Base-by-base conservation (phyloP, 2,797 vertebrate genomes). In the Trachurus trachurus region DNA sequence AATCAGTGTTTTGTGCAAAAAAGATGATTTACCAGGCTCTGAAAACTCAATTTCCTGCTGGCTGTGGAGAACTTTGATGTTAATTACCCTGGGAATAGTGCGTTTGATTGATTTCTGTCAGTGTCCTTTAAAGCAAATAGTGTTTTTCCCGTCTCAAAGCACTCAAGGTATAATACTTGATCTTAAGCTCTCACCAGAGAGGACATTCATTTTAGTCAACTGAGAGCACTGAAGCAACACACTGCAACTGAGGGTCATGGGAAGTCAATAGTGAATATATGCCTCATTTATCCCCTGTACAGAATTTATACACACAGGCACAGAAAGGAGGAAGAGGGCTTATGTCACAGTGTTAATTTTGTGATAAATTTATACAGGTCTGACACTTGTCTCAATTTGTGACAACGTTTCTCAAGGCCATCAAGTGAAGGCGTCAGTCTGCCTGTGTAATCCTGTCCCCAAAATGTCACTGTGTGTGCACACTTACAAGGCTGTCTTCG, bases 251-350 rank as follows among this genome's bases (percentile, higher is more conserved):
- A 80, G 83, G 83, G 84, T 87, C 87, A 91, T 54, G 42, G 61
- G 39, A 76, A 86, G 88, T 88, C 85, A 86, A 57, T 15, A 63
- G 77, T 62, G 52, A 82, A 80, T 70, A 42, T 70, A 81, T 64
- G 68, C 86, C 71, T 89, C 81, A 91, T 92, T 92, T 82, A 86
- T 87, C 81, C 78, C 78, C 85, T 88, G 92, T 58, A 80, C 60
- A 65, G 44, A 66, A 82, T 77, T 81, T 60, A 84, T 22, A 85
- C 58, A 79, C 71, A 66, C 66, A 49, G 17, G n/a, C 69, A 31
- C 76, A 39, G 76, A 21, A 40, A 75, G 29, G 34, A 29, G 67
- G 72, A 82, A 71, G 68, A 62, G n/a, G 26, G 66, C 82, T 87
- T 71, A 56, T 62, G 74, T 80, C 59, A 52, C 69, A 71, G 72